A percentile compares a stretch with the other conserved stretches of the same genome.
phyloP scores from a whole-genome alignment of 1,140 invertebrate genomes.

The Calliopsis andreniformis region DNA sequence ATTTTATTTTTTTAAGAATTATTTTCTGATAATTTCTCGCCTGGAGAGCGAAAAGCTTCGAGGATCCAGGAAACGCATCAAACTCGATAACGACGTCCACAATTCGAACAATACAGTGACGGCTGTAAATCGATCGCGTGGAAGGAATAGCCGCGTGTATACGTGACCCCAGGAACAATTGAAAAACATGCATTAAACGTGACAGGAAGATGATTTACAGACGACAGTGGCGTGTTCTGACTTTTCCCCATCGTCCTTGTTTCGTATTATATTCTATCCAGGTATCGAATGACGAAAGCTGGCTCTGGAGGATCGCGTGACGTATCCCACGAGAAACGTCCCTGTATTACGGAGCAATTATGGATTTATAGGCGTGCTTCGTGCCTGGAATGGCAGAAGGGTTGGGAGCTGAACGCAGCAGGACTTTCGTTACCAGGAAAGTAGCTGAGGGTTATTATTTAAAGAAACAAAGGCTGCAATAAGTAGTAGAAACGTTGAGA shows the following conservation, averaged over 20 bases:
- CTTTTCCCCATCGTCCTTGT: neutral
- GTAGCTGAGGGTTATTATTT: too few relatives aligned
- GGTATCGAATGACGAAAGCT: neutral
- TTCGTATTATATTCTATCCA: conserved; percentile 1
- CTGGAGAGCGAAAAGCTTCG: neutral
- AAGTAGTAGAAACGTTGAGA: neutral
- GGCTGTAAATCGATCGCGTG: conserved; percentile 39
- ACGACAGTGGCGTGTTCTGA: neutral
- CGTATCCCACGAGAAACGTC: too few relatives aligned
- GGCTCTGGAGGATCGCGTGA: neutral
- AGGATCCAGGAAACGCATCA: conserved; percentile 1
- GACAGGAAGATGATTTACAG: conserved; percentile 55
- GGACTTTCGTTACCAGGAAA: too few relatives aligned
- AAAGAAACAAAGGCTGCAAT: too few relatives aligned
- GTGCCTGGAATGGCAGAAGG: too few relatives aligned
- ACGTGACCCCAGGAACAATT: conserved; percentile 55
- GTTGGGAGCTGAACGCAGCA: too few relatives aligned
- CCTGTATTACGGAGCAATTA: too few relatives aligned
- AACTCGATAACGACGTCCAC: conserved; percentile 32
- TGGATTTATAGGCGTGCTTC: too few relatives aligned
- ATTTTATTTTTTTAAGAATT: neutral
- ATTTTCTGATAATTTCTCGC: too few relatives aligned
- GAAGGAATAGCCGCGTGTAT: conserved; percentile 38
- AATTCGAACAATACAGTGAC: conserved; percentile 25
- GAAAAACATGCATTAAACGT: conserved; percentile 69